Evolutionary conservation across 1,140 invertebrate genomes (phyloP).

Genomic region (Zeugodacus cucurbitae): DNA sequence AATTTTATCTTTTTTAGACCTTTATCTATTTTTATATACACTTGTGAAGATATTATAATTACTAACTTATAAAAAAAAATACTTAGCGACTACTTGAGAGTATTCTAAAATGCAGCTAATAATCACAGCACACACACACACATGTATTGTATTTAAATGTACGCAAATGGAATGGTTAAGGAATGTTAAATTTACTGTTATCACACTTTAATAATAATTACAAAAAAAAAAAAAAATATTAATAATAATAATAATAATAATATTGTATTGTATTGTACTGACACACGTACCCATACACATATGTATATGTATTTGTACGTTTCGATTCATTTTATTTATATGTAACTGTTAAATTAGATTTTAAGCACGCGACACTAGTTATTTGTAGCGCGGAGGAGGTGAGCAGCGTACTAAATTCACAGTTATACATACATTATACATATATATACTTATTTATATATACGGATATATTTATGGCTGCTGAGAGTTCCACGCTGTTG

Average conservation of each 20-base stretch:
- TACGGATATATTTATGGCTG: neutral
- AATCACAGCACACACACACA: neutral
- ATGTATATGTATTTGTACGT: neutral
- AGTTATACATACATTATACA: neutral
- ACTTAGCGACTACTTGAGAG: neutral
- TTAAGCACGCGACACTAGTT: neutral
- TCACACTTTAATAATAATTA: neutral
- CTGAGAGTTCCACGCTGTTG: neutral
- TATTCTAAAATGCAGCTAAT: conserved; percentile 4
- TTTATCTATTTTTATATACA: conserved; percentile 35
- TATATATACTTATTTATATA: neutral
- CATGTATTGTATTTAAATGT: neutral
- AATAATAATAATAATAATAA: neutral
- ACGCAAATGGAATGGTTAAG: conserved; percentile 11
- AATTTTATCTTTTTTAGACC: conserved; percentile 20
- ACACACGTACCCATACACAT: neutral
- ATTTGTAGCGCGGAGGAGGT: too few relatives aligned
- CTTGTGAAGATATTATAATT: conserved; percentile 23
- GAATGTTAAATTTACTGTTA: conserved; percentile 33
- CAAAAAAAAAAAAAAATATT: neutral
- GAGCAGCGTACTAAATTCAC: too few relatives aligned
- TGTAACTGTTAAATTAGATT: neutral
- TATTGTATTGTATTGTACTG: neutral
- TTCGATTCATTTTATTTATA: neutral
- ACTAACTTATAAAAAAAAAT: conserved; percentile 30